phyloP scores from a whole-genome alignment of 2,113 vertebrate species.

The Suncus etruscus region DNA sequence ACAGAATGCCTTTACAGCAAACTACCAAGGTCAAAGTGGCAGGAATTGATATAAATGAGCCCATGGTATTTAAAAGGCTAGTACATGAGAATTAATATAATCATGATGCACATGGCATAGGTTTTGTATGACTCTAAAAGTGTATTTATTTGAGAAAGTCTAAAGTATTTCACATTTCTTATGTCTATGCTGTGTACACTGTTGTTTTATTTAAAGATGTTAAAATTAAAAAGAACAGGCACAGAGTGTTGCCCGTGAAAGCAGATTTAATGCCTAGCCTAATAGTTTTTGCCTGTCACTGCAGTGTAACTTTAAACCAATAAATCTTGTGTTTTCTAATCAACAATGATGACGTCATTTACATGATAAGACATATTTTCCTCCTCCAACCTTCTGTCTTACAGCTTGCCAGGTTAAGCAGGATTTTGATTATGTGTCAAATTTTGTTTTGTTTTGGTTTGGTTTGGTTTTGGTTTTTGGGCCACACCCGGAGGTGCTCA shows the following conservation, averaged over 20 bases:
- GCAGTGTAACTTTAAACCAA: not conserved
- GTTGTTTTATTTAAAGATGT: not conserved
- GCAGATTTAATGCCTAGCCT: not conserved
- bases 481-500: no score
- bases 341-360: not conserved
- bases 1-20: conserved; percentile 66
- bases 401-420: not conserved
- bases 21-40: conserved; percentile 85
- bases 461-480: no score
- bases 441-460: no score
- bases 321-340: not conserved
- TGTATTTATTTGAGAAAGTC: not conserved
- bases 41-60: conserved; percentile 59
- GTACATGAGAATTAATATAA: conserved; percentile 60
- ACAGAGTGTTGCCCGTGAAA: not conserved
- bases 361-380: not conserved
- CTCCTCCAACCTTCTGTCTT: not conserved
- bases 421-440: not conserved
- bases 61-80: conserved; percentile 57
- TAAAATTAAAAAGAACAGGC: not conserved
- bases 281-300: not conserved
- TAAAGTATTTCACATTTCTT: not conserved
- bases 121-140: not conserved
- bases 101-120: not conserved
- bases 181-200: not conserved